phyloP scores from a whole-genome alignment of 2,888 invertebrate genomes.

The Sesia apiformis region DNA sequence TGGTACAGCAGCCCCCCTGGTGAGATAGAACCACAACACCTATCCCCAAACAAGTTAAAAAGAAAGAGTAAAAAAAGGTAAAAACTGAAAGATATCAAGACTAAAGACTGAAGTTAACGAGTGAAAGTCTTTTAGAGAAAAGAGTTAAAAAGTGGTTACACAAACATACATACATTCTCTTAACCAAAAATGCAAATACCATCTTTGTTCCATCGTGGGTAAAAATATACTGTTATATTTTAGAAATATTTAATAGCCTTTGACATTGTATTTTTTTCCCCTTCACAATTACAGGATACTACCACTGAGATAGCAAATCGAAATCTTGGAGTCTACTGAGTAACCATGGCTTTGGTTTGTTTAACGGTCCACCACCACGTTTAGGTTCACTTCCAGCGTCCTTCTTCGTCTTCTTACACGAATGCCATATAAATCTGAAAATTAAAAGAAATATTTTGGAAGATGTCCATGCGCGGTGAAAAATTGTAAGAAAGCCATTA shows the following conservation, averaged over 20 bases:
- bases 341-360: constrained; percentile 63
- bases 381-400: constrained; percentile 27
- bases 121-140: neutral
- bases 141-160: neutral
- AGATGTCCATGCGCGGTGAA: too few relatives aligned
- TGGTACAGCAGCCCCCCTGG: too few relatives aligned
- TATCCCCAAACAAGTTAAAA: too few relatives aligned
- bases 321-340: constrained; percentile 62
- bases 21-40: too few relatives aligned
- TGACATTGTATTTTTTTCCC: neutral
- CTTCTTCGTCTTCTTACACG: constrained; percentile 43
- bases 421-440: constrained; percentile 61
- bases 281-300: constrained; percentile 5
- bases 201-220: too few relatives aligned
- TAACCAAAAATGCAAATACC: too few relatives aligned
- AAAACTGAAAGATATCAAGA: too few relatives aligned
- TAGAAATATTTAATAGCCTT: neutral
- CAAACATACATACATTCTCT: too few relatives aligned
- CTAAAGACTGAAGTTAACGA: too few relatives aligned
- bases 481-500: too few relatives aligned
- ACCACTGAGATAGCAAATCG: constrained; percentile 63
- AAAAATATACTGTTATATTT: neutral
- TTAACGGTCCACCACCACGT: constrained; percentile 46
- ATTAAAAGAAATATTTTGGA: neutral
- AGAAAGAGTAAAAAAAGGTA: too few relatives aligned